Conservation (phyloP, 35 echinoderm and acorn worm genomes). For the Nesometra sesokonis region DNA sequence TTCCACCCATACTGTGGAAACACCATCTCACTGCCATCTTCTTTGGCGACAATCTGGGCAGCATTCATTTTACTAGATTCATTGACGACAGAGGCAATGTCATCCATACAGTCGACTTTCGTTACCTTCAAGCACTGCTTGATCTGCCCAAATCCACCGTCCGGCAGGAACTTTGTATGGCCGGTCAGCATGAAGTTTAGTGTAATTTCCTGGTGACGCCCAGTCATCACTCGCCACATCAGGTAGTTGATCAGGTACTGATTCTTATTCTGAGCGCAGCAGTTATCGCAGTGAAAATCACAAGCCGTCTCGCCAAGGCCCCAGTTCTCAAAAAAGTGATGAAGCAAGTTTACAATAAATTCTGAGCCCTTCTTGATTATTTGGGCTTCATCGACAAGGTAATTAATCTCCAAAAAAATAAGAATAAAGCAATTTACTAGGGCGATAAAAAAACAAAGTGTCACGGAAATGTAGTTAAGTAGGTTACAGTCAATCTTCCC, state of each 20-base stretch:
- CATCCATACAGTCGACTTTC: neutral
- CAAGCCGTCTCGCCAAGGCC: neutral
- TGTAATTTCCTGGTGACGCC: constrained; percentile 6
- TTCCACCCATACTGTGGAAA: neutral
- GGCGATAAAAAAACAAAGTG: no score
- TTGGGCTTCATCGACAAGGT: neutral
- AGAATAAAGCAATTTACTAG: no score
- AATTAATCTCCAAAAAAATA: neutral
- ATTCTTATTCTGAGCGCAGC: no score
- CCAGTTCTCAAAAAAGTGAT: neutral
- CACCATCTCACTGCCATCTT: neutral
- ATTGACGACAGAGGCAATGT: neutral
- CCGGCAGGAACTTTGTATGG: constrained; percentile 53
- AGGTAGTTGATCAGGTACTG: neutral
- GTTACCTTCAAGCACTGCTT: constrained; percentile 4
- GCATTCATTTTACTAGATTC: neutral
- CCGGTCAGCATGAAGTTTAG: constrained; percentile 30
- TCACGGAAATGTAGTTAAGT: no score
- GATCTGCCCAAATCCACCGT: constrained; percentile 40
- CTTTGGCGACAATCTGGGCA: neutral
- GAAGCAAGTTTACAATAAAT: neutral
- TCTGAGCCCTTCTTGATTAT: neutral
- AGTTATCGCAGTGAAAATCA: neutral
- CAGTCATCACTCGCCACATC: constrained; percentile 6
- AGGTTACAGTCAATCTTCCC: no score